phyloP scores from a whole-genome alignment of 2,113 vertebrate species.

The Paralichthys olivaceus region DNA sequence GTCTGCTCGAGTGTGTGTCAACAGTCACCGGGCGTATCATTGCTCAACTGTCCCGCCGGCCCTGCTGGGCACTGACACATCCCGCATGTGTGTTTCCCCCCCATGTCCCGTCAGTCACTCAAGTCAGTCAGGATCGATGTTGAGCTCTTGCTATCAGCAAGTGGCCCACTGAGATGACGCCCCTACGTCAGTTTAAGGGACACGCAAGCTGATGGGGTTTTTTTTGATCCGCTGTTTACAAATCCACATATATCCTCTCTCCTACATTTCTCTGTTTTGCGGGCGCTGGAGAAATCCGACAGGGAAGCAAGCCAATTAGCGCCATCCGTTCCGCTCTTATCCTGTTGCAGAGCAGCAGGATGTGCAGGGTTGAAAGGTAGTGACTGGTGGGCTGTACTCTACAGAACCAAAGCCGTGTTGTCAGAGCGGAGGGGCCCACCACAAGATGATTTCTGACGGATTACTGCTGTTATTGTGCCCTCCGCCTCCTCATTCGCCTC shows the following conservation, averaged over 20 bases:
- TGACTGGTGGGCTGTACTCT: conserved; percentile 51
- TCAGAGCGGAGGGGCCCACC: conserved; percentile 41
- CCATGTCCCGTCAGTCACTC: conserved; percentile 21
- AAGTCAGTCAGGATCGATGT: conserved; percentile 51
- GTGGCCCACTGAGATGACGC: conserved; percentile 13
- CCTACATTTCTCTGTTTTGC: conserved; percentile 24
- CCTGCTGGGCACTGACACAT: conserved; percentile 33
- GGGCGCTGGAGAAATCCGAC: conserved; percentile 60
- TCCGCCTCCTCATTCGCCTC: neutral
- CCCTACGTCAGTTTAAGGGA: conserved; percentile 39
- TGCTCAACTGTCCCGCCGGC: conserved; percentile 6
- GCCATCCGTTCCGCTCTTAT: conserved; percentile 65
- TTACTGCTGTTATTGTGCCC: conserved; percentile 30
- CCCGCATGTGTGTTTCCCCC: neutral
- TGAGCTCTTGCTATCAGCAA: conserved; percentile 13
- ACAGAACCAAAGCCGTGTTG: conserved; percentile 34
- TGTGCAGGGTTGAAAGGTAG: conserved; percentile 54
- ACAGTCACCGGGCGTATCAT: conserved; percentile 17
- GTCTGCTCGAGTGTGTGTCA: neutral
- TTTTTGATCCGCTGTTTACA: conserved; percentile 73
- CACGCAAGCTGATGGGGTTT: conserved; percentile 48
- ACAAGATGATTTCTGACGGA: conserved; percentile 52
- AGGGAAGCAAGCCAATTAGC: conserved; percentile 77
- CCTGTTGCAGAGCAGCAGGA: conserved; percentile 65
- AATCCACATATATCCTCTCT: conserved; percentile 44